Conservation (phyloP, 1,140 invertebrate species). For the Aethina tumida region DNA sequence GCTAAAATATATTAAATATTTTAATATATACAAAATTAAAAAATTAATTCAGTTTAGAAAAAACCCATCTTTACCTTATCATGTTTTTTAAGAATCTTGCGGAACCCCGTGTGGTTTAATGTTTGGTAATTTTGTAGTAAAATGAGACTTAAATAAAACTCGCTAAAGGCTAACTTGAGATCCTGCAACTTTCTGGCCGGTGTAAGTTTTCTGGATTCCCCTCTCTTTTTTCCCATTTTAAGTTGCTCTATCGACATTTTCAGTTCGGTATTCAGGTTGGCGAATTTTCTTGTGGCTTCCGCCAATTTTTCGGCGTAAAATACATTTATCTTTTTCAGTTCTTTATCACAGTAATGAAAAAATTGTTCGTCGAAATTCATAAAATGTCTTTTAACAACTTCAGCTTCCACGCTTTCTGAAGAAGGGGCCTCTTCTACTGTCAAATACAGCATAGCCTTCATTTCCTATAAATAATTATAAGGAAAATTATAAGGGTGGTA, state of each 20-base stretch:
- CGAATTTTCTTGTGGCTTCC: constrained; percentile 74
- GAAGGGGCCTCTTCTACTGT: constrained; percentile 64
- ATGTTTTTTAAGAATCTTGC: constrained; percentile 91
- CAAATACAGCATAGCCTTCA: constrained; percentile 65
- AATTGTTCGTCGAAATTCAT: constrained; percentile 78
- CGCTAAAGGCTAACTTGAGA: constrained; percentile 82
- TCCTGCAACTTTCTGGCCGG: constrained; percentile 65
- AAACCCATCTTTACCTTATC: constrained; percentile 59
- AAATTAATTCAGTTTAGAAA: background rate
- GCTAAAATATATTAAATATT: constrained; percentile 28
- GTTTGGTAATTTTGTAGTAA: constrained; percentile 65
- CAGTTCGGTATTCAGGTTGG: constrained; percentile 63
- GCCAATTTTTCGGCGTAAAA: constrained; percentile 86
- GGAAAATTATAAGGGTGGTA: too few relatives aligned
- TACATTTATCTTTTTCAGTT: constrained; percentile 78
- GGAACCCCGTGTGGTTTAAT: constrained; percentile 84
- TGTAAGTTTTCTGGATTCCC: constrained; percentile 34
- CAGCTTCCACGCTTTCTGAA: constrained; percentile 53
- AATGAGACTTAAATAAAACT: constrained; percentile 84
- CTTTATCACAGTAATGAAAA: constrained; percentile 76
- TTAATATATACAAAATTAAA: constrained; percentile 2
- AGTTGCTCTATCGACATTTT: constrained; percentile 45
- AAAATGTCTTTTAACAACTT: constrained; percentile 60
- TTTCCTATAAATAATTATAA: constrained; percentile 51
- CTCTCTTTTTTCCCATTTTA: constrained; percentile 32